Evolutionary conservation across 2,888 invertebrate species (phyloP), one percentile per base, ranked within the genome.

Genomic region (Nemotelus nigrinus): DNA sequence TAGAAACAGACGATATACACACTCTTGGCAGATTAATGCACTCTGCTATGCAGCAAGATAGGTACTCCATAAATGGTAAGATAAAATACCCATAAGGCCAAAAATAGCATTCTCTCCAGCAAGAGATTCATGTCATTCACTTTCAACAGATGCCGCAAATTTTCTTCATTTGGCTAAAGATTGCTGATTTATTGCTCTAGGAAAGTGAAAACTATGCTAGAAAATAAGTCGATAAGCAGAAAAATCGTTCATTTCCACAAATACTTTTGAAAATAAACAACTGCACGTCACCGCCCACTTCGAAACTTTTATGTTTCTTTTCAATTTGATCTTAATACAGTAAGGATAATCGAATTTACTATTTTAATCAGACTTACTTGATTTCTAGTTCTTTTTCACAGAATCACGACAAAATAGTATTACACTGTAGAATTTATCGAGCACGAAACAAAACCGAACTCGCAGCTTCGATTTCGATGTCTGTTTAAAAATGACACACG

Each of bases 401-500:
- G 25, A 60, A 4, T 25, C 25, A 25, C 25, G 60, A 60, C 60
- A 60, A 25, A 60, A 60, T 7, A 60, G 7, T 43, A 60, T 7
- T 7, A 58, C 58, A 60, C 60, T 25, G 8, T 25, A 39, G 60
- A 7, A 41, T 25, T 39, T 60, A 25, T 57, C 57, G 25, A 8
- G 25, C 60, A 39, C 60, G 60, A 60, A 25, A 5, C 43, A 60
- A 65, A 8, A 47, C 45, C 65, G 45, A 65, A 44, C 45, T 44
- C 45, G 8, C 45, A 45, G 45, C 65, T 45, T n/a, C 65, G 65
- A 65, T 45, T 45, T 65, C 10, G 60, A 39, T n/a, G 7, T 41
- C 60, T 60, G 25, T 60, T 60, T 43, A 43, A 65, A 65, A 65
- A 65, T 65, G 65, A 65, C 65, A 65, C 65, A 65, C 41, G 25